These are phyloP conservation scores for Desmophyllum pertusum DNA, from an alignment of 92 coral and sea anemone genomes.

Conservation along the genomic window DNA sequence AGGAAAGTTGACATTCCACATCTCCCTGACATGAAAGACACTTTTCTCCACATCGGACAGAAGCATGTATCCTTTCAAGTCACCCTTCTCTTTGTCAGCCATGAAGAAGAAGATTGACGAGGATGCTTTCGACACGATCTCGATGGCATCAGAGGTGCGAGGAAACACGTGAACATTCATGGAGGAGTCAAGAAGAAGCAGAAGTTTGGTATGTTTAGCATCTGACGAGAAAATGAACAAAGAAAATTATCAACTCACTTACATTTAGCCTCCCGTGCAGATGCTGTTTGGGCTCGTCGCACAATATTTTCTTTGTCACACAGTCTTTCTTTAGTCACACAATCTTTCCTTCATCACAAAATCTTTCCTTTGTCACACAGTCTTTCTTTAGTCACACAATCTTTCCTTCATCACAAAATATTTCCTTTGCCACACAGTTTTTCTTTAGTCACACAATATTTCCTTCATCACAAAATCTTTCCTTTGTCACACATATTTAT, in stretches of 20 bases:
- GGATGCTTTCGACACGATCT: slow-evolving; percentile 66
- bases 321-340: too few species aligned
- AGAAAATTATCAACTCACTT: not conserved
- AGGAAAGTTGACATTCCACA: slow-evolving; percentile 94
- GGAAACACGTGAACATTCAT: slow-evolving; percentile 88
- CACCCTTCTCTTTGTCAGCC: slow-evolving; percentile 69
- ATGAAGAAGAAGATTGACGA: slow-evolving; percentile 83
- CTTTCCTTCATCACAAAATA: too few species aligned
- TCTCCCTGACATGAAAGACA: slow-evolving; percentile 69
- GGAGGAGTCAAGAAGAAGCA: slow-evolving; percentile 86
- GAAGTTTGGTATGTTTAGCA: slow-evolving; percentile 87
- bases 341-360: too few species aligned
- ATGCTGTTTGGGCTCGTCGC: too few species aligned
- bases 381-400: too few species aligned
- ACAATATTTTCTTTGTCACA: too few species aligned
- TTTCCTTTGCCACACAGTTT: too few species aligned
- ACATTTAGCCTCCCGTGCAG: too few species aligned
- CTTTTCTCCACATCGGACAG: slow-evolving; percentile 55
- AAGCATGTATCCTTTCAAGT: slow-evolving; percentile 78
- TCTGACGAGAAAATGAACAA: slow-evolving; percentile 48
- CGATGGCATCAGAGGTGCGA: slow-evolving; percentile 74
- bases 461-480: too few species aligned
- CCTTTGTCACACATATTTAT: too few species aligned
- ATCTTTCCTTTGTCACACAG: too few species aligned
- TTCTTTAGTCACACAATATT: too few species aligned